These are phyloP conservation scores for Gallinago solitaria DNA, from an alignment of 2,797 vertebrate genomes.

Conservation along the genomic window DNA sequence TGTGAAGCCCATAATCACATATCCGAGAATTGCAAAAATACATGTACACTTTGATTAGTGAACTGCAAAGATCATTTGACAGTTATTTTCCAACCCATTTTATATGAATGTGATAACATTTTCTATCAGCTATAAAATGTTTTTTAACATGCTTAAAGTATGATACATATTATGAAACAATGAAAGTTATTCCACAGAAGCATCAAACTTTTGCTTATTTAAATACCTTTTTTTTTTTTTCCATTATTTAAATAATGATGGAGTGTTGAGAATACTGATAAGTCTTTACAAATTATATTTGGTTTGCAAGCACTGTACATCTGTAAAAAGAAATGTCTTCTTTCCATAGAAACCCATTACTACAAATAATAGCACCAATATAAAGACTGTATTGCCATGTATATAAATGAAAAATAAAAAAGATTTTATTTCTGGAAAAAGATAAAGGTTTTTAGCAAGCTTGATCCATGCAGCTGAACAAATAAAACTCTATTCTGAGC, in stretches of 20 bases:
- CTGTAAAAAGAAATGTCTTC: background rate
- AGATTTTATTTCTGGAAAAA: background rate
- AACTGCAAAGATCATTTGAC: background rate
- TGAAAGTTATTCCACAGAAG: background rate
- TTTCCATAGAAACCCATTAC: background rate
- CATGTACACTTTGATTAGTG: background rate
- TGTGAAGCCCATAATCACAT: background rate
- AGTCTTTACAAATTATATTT: background rate
- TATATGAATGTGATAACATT: background rate
- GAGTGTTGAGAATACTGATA: background rate
- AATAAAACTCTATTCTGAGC: background rate
- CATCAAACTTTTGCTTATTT: background rate
- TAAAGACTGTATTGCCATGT: background rate
- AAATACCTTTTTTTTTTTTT: background rate
- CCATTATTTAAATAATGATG: background rate
- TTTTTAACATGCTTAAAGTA: background rate
- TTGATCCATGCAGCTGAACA: background rate
- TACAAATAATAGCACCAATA: background rate
- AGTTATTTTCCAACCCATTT: background rate
- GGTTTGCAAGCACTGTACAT: background rate
- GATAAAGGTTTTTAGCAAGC: accelerated
- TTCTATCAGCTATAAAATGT: background rate
- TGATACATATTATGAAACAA: background rate
- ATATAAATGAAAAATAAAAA: background rate
- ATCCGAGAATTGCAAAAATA: background rate